A percentile compares a stretch with the other conserved stretches of the same genome.
phyloP scores from a whole-genome alignment of 1,140 invertebrate genomes.

The Chironomus striatipennis region DNA sequence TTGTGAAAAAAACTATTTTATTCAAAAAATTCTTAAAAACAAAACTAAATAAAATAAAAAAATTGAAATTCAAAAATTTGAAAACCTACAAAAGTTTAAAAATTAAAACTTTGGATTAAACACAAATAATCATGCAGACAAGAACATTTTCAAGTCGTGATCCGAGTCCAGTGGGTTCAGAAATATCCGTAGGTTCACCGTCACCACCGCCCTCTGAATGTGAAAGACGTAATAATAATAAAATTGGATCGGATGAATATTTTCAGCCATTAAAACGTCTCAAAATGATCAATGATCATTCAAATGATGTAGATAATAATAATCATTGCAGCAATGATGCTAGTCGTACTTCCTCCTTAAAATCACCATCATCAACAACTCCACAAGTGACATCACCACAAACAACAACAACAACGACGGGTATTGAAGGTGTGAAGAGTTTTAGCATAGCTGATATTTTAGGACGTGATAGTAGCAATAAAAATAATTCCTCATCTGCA shows the following conservation, averaged over 20 bases:
- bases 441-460: conserved; percentile 91
- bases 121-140: no score
- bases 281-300: conserved; percentile 55
- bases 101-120: no score
- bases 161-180: conserved; percentile 46
- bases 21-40: no score
- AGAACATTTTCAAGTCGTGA: background rate
- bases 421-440: conserved; percentile 63
- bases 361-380: conserved; percentile 24
- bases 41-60: no score
- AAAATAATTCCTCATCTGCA: background rate
- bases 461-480: conserved; percentile 47
- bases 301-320: conserved; percentile 27
- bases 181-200: conserved; percentile 65
- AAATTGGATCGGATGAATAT: conserved; percentile 61
- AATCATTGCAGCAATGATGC: background rate
- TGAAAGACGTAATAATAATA: conserved; percentile 29
- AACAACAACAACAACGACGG: conserved; percentile 21
- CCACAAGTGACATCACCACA: background rate
- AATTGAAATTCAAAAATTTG: no score
- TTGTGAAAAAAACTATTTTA: no score
- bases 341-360: conserved; percentile 25
- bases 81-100: no score
- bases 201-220: conserved; percentile 46
- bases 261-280: conserved; percentile 77